phyloP scores from a whole-genome alignment of 2,113 vertebrate genomes.

The Anhinga anhinga region DNA sequence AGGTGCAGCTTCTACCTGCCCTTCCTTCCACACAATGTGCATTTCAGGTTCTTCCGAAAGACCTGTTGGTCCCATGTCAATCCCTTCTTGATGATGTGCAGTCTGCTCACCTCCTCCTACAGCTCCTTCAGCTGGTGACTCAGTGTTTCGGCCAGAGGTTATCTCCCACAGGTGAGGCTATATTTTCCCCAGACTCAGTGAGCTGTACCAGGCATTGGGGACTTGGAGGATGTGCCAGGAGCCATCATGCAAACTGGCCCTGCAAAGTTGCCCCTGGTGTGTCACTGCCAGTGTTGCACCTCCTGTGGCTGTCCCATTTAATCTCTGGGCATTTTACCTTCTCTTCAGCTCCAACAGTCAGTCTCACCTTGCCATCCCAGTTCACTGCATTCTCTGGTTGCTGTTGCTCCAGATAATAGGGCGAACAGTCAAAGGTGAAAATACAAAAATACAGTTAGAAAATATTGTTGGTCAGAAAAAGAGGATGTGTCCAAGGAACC shows the following conservation, averaged over 20 bases:
- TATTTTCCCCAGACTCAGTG: background rate
- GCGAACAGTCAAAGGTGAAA: background rate
- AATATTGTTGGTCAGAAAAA: background rate
- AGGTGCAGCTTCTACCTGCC: background rate
- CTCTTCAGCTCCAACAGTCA: background rate
- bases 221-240: background rate
- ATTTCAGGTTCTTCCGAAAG: background rate
- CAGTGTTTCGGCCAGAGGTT: background rate
- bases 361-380: background rate
- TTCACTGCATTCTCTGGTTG: background rate
- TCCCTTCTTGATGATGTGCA: background rate
- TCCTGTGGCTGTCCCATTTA: background rate
- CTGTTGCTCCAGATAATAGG: background rate
- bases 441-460: background rate
- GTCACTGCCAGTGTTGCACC: background rate
- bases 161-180: background rate
- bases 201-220: background rate
- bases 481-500: background rate
- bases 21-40: background rate
- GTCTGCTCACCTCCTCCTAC: background rate
- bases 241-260: background rate
- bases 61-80: rapidly evolving
- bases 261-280: background rate
- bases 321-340: background rate
- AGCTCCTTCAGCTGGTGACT: background rate